Conservation (phyloP, 2,888 invertebrate genomes). For the Erebia palarica region DNA sequence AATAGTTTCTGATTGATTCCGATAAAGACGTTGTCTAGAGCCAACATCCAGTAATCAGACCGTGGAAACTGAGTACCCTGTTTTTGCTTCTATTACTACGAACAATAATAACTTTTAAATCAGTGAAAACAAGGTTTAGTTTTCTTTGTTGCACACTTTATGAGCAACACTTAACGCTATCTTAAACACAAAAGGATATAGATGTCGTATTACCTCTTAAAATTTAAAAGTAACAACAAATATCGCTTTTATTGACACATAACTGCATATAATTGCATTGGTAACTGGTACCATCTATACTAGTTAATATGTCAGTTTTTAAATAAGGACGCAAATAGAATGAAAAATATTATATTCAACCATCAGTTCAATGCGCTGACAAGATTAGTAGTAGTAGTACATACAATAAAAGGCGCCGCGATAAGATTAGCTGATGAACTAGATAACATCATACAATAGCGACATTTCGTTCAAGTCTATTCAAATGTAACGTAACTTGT, state of each 20-base stretch:
- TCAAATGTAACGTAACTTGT: too few relatives aligned
- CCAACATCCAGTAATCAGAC: constrained; percentile 82
- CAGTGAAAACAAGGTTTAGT: constrained; percentile 42
- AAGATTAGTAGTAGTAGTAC: constrained; percentile 25
- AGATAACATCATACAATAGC: constrained; percentile 17
- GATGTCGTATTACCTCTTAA: constrained; percentile 45
- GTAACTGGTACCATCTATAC: not conserved
- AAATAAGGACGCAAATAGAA: not conserved
- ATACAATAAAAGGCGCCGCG: constrained; percentile 17
- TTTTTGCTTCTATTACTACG: constrained; percentile 56
- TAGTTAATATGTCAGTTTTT: not conserved
- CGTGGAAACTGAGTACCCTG: constrained; percentile 79
- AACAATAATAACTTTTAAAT: constrained; percentile 55
- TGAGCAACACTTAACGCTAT: constrained; percentile 48
- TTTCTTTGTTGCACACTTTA: constrained; percentile 26
- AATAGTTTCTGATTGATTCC: constrained; percentile 67
- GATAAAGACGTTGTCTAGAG: constrained; percentile 80
- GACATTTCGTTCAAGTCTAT: not conserved
- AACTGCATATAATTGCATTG: not conserved
- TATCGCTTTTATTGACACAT: constrained; percentile 24
- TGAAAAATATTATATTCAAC: not conserved
- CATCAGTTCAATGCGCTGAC: constrained; percentile 10
- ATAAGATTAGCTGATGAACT: constrained; percentile 27
- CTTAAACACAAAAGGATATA: constrained; percentile 53
- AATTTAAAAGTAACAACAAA: constrained; percentile 31